phyloP scores from a whole-genome alignment of 2,797 vertebrate genomes.

The Malacoraja senta region DNA sequence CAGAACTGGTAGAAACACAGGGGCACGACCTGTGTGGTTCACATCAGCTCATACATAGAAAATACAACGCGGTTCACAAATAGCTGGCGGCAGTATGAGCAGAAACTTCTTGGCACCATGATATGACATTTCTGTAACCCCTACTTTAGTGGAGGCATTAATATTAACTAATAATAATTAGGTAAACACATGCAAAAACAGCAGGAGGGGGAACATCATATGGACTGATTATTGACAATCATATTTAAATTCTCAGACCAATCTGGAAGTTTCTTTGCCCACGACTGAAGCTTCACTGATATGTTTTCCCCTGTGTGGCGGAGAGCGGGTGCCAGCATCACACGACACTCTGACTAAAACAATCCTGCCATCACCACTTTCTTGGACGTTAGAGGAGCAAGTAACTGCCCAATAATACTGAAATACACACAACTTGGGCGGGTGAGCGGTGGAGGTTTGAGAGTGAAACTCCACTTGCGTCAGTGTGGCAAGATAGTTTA shows the following conservation, averaged over 20 bases:
- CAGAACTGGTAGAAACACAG: background rate
- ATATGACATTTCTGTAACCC: background rate
- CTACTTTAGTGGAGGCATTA: background rate
- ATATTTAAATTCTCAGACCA: background rate
- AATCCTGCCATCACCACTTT: background rate
- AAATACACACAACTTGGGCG: background rate
- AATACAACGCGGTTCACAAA: background rate
- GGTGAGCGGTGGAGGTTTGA: too few relatives aligned
- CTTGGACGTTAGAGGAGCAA: background rate
- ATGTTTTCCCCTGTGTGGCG: background rate
- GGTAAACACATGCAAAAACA: background rate
- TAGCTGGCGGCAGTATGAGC: background rate
- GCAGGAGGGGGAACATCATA: background rate
- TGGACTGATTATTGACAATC: background rate
- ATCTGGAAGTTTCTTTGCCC: background rate
- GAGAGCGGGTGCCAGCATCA: background rate
- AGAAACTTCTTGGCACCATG: background rate
- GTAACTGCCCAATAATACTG: background rate
- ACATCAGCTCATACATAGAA: background rate
- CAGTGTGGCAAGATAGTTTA: background rate
- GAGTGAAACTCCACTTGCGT: background rate
- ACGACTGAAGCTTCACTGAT: background rate
- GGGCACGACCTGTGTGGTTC: background rate
- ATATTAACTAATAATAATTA: background rate
- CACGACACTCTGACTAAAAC: background rate